Evolutionary conservation across 2,797 vertebrate species (phyloP).

Genomic region (Myoxocephalus aenaeus): DNA sequence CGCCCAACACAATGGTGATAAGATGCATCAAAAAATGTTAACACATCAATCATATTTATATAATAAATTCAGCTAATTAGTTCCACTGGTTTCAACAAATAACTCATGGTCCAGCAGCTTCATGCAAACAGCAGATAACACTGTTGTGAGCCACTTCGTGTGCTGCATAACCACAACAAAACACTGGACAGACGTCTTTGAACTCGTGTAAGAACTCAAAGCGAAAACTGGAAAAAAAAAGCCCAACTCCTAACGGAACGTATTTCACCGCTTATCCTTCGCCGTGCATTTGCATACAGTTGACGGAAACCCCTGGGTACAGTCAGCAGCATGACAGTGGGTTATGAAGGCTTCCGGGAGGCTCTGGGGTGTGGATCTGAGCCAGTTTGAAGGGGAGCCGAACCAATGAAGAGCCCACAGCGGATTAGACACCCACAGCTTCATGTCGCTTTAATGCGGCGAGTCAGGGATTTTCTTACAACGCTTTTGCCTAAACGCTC

Average conservation of each 20-base stretch:
- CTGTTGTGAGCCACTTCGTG: slow-evolving; percentile 51
- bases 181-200: slow-evolving; percentile 56
- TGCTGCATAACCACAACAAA: slow-evolving; percentile 50
- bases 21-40: slow-evolving; percentile 44
- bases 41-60: slow-evolving; percentile 50
- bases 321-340: slow-evolving; percentile 81
- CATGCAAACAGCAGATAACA: slow-evolving; percentile 69
- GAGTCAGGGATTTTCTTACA: slow-evolving; percentile 85
- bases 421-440: slow-evolving; percentile 88
- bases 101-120: slow-evolving; percentile 64
- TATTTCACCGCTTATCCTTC: slow-evolving; percentile 65
- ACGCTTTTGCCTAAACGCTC: slow-evolving; percentile 74
- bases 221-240: slow-evolving; percentile 36
- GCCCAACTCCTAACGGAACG: slow-evolving; percentile 59
- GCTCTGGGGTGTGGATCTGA: slow-evolving; percentile 85
- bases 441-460: slow-evolving; percentile 86
- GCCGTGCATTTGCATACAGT: slow-evolving; percentile 73
- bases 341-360: slow-evolving; percentile 82
- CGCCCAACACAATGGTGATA: slow-evolving; percentile 19
- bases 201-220: slow-evolving; percentile 62
- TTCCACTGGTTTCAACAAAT: slow-evolving; percentile 59
- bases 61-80: slow-evolving; percentile 65
- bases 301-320: slow-evolving; percentile 77
- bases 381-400: slow-evolving; percentile 84
- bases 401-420: slow-evolving; percentile 85